Percentiles rank a stretch among this genome's conserved stretches.
These are phyloP conservation scores for Cistogaster globosa DNA, from an alignment of 2,888 invertebrate genomes.

Conservation along the genomic window DNA sequence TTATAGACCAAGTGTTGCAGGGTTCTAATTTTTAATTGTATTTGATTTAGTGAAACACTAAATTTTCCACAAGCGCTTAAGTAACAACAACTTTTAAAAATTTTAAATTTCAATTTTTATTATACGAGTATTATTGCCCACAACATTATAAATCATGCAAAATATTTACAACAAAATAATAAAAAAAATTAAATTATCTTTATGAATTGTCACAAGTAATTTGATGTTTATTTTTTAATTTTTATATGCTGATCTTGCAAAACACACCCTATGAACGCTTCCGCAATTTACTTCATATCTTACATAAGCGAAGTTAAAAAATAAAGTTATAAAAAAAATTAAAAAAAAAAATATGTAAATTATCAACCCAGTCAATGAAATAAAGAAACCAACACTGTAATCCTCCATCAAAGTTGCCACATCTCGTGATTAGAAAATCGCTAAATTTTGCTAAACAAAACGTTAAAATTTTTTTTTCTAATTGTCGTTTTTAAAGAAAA, in stretches of 20 bases:
- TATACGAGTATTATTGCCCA: background rate
- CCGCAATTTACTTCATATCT: conserved; percentile 28
- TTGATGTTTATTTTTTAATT: background rate
- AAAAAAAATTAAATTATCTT: conserved; percentile 16
- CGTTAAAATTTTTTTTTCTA: no score
- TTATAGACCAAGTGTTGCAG: no score
- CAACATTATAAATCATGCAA: background rate
- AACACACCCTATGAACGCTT: conserved; percentile 33
- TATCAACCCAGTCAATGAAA: background rate
- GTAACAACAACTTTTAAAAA: no score
- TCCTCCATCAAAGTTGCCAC: no score
- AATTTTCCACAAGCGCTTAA: no score
- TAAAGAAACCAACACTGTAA: background rate
- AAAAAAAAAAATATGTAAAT: conserved; percentile 3
- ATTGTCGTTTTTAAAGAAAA: no score
- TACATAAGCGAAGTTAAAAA: conserved; percentile 2
- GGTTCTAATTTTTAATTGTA: no score
- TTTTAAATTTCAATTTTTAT: no score
- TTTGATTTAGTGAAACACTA: no score
- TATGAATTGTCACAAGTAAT: conserved; percentile 41
- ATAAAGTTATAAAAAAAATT: background rate
- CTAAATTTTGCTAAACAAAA: no score
- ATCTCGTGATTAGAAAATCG: no score
- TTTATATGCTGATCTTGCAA: no score
- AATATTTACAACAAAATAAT: background rate